phyloP scores from a whole-genome alignment of 92 coral and sea anemone genomes.

The Palythoa caribaeorum region DNA sequence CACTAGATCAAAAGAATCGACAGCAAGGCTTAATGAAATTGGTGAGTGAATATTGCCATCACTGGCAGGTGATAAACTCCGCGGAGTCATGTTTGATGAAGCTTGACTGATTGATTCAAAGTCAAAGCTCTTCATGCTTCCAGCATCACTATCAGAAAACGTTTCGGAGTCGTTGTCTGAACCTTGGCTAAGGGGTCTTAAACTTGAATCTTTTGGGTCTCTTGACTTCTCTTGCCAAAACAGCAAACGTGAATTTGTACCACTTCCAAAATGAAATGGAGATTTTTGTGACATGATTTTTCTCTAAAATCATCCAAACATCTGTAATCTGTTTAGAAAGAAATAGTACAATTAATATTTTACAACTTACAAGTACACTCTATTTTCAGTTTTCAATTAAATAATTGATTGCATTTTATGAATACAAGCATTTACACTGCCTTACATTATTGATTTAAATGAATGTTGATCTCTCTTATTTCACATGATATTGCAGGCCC shows the following conservation, averaged over 20 bases:
- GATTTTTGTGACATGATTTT: constrained; percentile 38
- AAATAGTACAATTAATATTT: not conserved
- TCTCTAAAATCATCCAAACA: constrained; percentile 10
- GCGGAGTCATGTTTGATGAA: constrained; percentile 65
- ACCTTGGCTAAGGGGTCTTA: constrained; percentile 37
- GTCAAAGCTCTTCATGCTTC: constrained; percentile 58
- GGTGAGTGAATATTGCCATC: constrained; percentile 55
- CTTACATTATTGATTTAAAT: too few relatives aligned
- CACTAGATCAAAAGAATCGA: constrained; percentile 49
- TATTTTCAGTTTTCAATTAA: not conserved
- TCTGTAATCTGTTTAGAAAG: constrained; percentile 1
- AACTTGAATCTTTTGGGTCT: constrained; percentile 8
- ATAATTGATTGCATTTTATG: not conserved
- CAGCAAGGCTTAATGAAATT: constrained; percentile 38
- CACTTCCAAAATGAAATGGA: constrained; percentile 37
- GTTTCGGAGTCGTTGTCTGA: constrained; percentile 57
- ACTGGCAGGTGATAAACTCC: constrained; percentile 69
- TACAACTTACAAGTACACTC: not conserved
- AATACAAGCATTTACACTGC: not conserved
- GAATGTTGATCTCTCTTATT: too few relatives aligned
- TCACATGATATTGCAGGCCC: too few relatives aligned
- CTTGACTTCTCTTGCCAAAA: constrained; percentile 19
- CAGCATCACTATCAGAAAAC: constrained; percentile 65
- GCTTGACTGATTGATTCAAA: constrained; percentile 64
- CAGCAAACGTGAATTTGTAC: not conserved